Base-by-base conservation (phyloP, 2,888 invertebrate species). In the Autographa pulchrina region DNA sequence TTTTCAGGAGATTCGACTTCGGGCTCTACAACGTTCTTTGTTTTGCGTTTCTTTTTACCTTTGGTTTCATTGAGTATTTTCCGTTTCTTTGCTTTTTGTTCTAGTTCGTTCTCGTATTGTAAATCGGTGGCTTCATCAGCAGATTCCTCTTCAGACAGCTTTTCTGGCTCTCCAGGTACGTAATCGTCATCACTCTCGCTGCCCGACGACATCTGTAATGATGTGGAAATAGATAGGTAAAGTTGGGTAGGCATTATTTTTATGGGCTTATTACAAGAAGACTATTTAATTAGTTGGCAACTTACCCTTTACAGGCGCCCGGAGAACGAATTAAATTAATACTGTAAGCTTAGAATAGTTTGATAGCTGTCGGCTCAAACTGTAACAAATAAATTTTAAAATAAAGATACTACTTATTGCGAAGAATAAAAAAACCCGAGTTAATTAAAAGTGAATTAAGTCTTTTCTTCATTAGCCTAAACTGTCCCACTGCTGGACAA, bases 151-250 rank as follows among this genome's bases (percentile, higher is more conserved):
- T 97, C 97, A 0, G 97, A 97, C 9, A 97, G 93, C 75, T 96
- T 93, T 86, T 97, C 97, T 65, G 96, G 96, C 76, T 95, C 96
- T 78, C 96, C 97, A 38, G 98, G 97, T 74, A 97, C 96, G 88
- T 97, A 98, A 88, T 98, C 98, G 80, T 97, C 97, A 90, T 98
- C 98, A 89, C 98, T 98, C 78, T 98, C 98, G 80, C 97, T 97
- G 68, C 97, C 97, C 16, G 97, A 97, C 16, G 95, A 96, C 96
- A 96, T 96, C 94, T 95, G 87, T 67, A 90, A 91, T 62, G 68
- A 31, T 38, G 32, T 65, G 48, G 16, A 25, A 31, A 25, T 25
- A 2, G 25, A 56, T 56, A 1, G 6, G 31, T 1, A 8, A 9
- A 16, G 3, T 13, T 13, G 13, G 13, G 41, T 41, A 11, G 41